A percentile compares a stretch with the other conserved stretches of the same genome.
These are phyloP conservation scores for Phocoena phocoena DNA, from an alignment of 2,113 vertebrate genomes.

Conservation along the genomic window DNA sequence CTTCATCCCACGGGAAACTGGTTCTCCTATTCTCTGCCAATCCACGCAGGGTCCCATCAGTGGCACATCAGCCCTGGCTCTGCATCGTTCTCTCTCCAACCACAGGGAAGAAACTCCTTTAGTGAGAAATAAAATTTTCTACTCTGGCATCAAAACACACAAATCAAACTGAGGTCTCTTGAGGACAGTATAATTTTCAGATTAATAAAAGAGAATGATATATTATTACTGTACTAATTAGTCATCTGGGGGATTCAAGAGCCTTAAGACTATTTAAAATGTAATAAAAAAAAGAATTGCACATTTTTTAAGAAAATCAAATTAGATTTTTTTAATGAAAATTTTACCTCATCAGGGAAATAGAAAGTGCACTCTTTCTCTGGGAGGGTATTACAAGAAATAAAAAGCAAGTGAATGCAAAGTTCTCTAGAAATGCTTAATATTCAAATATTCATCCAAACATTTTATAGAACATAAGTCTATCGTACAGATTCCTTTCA, in stretches of 20 bases:
- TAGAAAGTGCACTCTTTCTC: background rate
- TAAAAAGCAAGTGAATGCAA: background rate
- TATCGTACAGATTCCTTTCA: background rate
- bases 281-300: background rate
- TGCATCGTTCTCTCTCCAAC: background rate
- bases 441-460: background rate
- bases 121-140: slow-evolving; percentile 46
- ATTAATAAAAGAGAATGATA: slow-evolving; percentile 40
- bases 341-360: slow-evolving; percentile 23
- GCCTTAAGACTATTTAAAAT: slow-evolving; percentile 6
- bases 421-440: slow-evolving; percentile 17
- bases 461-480: background rate
- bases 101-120: background rate
- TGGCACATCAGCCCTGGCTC: background rate
- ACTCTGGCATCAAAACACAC: background rate
- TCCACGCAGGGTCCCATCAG: background rate
- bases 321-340: slow-evolving; percentile 5
- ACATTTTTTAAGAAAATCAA: slow-evolving; percentile 19
- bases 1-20: background rate
- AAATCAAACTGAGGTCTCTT: background rate
- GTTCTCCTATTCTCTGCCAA: background rate
- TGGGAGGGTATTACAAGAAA: background rate
- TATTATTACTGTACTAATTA: slow-evolving; percentile 18
- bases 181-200: slow-evolving; percentile 13
- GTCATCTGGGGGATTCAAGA: background rate